Evolutionary conservation across 2,113 vertebrate genomes (phyloP), one percentile per base, ranked within the genome.

Genomic region (Sinosuthora webbiana): DNA sequence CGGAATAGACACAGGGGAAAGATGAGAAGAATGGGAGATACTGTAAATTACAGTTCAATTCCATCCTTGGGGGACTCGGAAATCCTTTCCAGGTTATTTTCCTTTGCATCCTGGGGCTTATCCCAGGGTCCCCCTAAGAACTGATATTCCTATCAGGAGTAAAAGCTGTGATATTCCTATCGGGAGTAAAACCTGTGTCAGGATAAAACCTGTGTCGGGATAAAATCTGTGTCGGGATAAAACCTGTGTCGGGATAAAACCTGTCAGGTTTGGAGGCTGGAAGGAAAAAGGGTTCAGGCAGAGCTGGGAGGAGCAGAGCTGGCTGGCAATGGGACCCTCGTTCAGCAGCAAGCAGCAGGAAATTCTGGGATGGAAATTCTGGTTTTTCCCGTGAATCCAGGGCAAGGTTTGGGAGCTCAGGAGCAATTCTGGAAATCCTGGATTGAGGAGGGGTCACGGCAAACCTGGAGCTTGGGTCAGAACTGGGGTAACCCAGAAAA

Each of bases 291-390:
- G 30, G 13, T 7, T 62, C 24, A 42, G 9, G 23, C 19, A 41
- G 78, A 47, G 13, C 35, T 24, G 11, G 39, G 31, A 75, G 70
- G 13, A 28, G 30, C 28, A 70, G 25, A 50, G 18, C 2, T 12
- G 3, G 4, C 0, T 7, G 23, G 76, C 56, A 76, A 41, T 8
- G 6, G 23, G 28, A 35, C 5, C 8, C 18, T 6, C 13, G 3
- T 25, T 59, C 28, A 20, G n/a, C 15, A 37, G 33, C 27, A 83
- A 57, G 83, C 33, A 31, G 3, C 42, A 25, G 19, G 25, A 87
- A 65, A 89, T n/a, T 70, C 39, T 15, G 41, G 30, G 64, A 7
- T 13, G n/a, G 69, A 30, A 63, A 75, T 42, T 24, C 14, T 69
- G 84, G 10, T 7, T 25, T 35, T 65, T 70, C 18, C 88, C 33